phyloP scores from a whole-genome alignment of 1,140 invertebrate genomes.

The Drosophila athabasca region DNA sequence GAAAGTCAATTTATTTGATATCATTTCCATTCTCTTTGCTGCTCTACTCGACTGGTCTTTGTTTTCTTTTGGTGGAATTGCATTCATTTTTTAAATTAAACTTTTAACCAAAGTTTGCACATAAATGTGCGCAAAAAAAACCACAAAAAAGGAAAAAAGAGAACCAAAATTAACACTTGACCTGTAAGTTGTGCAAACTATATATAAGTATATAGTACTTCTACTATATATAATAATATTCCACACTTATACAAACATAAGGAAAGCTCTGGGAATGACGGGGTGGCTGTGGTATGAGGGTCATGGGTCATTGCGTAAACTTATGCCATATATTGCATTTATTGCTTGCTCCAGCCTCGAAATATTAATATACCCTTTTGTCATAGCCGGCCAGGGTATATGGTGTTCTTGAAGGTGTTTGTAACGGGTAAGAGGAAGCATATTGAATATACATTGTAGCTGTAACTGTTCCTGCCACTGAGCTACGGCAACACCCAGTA shows the following conservation, averaged over 20 bases:
- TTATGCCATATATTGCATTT: slow-evolving; percentile 62
- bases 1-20: slow-evolving; percentile 51
- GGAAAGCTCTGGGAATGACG: slow-evolving; percentile 34
- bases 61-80: background rate
- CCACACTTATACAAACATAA: too few relatives aligned
- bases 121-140: slow-evolving; percentile 48
- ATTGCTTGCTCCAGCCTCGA: slow-evolving; percentile 24
- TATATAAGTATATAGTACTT: slow-evolving; percentile 7
- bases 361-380: slow-evolving; percentile 28
- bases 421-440: too few relatives aligned
- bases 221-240: slow-evolving; percentile 46
- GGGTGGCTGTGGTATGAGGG: slow-evolving; percentile 1
- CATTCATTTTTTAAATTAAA: slow-evolving; percentile 62
- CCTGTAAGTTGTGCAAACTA: slow-evolving; percentile 43
- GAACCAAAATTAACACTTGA: slow-evolving; percentile 69
- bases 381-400: too few relatives aligned
- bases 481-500: too few relatives aligned
- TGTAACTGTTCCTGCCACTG: too few relatives aligned
- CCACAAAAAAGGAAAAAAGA: slow-evolving; percentile 10
- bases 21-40: slow-evolving; percentile 6
- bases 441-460: too few relatives aligned
- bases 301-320: slow-evolving; percentile 32
- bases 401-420: too few relatives aligned
- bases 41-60: background rate
- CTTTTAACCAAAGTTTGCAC: slow-evolving; percentile 49